phyloP scores from a whole-genome alignment of 2,888 invertebrate species.

The Pseudococcus viburni region DNA sequence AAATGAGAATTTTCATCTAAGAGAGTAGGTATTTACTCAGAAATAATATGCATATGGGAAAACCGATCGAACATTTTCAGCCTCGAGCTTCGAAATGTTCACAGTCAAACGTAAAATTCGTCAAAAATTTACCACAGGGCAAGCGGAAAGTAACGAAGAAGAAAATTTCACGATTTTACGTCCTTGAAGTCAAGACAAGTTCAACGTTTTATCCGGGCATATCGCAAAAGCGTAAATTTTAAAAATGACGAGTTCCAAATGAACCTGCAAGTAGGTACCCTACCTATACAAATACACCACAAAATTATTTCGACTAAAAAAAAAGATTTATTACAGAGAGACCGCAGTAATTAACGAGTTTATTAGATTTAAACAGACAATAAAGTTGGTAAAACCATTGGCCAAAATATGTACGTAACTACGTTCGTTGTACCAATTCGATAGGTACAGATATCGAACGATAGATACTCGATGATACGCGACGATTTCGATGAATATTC shows the following conservation, averaged over 20 bases:
- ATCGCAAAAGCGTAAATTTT: not conserved
- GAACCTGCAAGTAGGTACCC: not conserved
- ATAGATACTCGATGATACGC: not conserved
- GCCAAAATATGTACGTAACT: not conserved
- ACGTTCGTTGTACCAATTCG: not conserved
- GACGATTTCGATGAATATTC: not conserved
- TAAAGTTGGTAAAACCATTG: not conserved
- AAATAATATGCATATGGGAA: not conserved
- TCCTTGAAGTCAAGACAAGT: not conserved
- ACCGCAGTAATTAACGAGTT: not conserved
- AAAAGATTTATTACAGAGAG: constrained; percentile 17
- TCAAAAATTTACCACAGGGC: not conserved
- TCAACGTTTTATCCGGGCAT: constrained; percentile 23
- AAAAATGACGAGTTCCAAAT: not conserved
- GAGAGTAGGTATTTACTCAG: too few relatives aligned
- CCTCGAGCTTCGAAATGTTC: not conserved
- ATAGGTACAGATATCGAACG: not conserved
- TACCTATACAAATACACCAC: not conserved
- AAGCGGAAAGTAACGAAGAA: not conserved
- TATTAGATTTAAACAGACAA: not conserved
- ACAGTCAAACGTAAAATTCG: not conserved
- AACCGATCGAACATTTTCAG: constrained; percentile 7
- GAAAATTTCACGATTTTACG: not conserved
- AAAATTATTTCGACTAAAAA: not conserved
- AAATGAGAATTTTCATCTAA: not conserved